A percentile compares a stretch with the other conserved stretches of the same genome.
phyloP scores from a whole-genome alignment of 2,888 invertebrate genomes.

The Metallyticus violacea region DNA sequence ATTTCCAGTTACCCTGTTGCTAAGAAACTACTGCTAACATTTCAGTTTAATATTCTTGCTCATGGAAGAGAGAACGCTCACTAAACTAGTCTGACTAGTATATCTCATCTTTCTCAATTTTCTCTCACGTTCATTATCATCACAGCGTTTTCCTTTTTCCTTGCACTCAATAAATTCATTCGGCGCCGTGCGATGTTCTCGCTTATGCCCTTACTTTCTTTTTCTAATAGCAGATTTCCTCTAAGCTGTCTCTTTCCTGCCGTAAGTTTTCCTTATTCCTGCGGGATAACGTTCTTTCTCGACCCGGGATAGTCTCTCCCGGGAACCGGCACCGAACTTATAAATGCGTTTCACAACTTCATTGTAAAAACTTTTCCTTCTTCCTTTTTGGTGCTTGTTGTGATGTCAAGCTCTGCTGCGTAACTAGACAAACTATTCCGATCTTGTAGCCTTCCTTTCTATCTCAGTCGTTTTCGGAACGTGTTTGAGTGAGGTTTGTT shows the following conservation, averaged over 20 bases:
- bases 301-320: too few species aligned
- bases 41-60: neutral
- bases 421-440: neutral
- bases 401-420: neutral
- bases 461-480: too few species aligned
- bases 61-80: neutral
- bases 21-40: too few species aligned
- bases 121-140: neutral
- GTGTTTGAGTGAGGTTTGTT: too few species aligned
- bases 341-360: neutral
- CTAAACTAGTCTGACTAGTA: too few species aligned
- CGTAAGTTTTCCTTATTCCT: neutral
- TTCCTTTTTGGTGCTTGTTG: neutral
- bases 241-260: neutral
- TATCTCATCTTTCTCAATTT: neutral
- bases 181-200: too few species aligned
- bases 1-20: too few species aligned
- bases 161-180: neutral
- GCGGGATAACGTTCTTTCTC: neutral
- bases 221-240: neutral
- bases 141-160: neutral
- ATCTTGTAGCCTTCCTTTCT: too few species aligned
- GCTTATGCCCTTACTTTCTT: too few species aligned
- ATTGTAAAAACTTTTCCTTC: neutral
- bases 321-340: neutral